Percentiles rank a stretch among this genome's conserved stretches.
Conservation (phyloP, 2,797 vertebrate species). For the Urosaurus nigricauda region DNA sequence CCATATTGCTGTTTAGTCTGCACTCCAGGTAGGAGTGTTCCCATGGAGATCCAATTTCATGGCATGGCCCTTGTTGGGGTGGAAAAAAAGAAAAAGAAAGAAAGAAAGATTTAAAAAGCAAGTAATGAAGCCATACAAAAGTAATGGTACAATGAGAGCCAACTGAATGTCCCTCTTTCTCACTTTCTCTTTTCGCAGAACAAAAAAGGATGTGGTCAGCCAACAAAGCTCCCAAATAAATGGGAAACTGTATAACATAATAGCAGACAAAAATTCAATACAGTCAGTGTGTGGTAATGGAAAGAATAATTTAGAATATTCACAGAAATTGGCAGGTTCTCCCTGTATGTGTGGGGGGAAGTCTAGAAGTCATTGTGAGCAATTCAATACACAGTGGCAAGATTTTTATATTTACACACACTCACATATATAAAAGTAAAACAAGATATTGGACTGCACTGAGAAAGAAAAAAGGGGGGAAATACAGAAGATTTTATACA, state of each 20-base stretch:
- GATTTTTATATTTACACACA: background rate
- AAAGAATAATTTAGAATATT: conserved; percentile 21
- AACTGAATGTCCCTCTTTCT: background rate
- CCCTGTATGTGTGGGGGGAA: background rate
- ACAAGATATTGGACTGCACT: background rate
- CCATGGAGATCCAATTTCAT: conserved; percentile 28
- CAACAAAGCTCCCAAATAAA: conserved; percentile 12
- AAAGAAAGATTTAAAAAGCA: background rate
- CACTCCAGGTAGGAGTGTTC: background rate
- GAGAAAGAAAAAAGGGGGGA: conserved; percentile 2
- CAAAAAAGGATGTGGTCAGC: conserved; percentile 3
- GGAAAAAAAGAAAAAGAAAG: background rate
- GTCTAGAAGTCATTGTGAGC: conserved; percentile 5
- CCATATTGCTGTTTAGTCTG: background rate
- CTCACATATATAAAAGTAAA: background rate
- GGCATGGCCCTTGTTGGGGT: background rate
- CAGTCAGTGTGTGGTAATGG: conserved; percentile 19
- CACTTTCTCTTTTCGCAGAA: background rate
- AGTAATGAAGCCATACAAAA: conserved; percentile 11
- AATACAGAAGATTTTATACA: background rate
- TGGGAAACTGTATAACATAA: conserved; percentile 1
- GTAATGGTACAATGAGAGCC: background rate
- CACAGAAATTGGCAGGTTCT: conserved; percentile 23
- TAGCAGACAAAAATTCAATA: conserved; percentile 16
- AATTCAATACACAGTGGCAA: background rate